Base-by-base conservation (phyloP, 1,140 invertebrate genomes). In the Orchesella cincta region DNA sequence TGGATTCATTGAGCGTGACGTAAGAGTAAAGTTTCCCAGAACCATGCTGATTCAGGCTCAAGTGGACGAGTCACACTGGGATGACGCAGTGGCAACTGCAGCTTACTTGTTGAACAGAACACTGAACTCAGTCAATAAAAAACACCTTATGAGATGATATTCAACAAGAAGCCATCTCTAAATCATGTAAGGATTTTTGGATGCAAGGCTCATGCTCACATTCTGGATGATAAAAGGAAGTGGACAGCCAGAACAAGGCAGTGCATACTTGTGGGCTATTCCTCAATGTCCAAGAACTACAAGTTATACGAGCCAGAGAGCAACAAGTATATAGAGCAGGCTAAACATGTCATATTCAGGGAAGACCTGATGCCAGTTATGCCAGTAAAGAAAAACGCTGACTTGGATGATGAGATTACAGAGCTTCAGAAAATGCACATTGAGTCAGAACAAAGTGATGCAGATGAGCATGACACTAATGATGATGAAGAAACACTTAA, bases 111-210 rank as follows among this genome's bases (percentile, higher is more conserved):
- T 31, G 12, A 67, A 67, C 12, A 36, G 33, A 20, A n/a, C 23
- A 3, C 29, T 73, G 23, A 73, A 35, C 28, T 73, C 71, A 73
- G 18, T 51, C 5, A 71, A 29, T 5, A 26, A 31, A 28, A 71
- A 71, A 73, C 71, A 1, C 34, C 71, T 12, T 73, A 8, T 39
- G 71, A 73, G 29, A 12, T 36, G 5, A 46, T 73, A 5, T 39
- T 39, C 29, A 77, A 78, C 2, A 73, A 54, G 52, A 83, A 81
- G 67, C 83, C 83, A 23, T 76, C 82, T 73, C 29, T 85, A 2
- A 33, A 34, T 16, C 75, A 84, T 71, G 23, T 84, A 0, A 77
- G 80, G 71, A 73, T 84, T 57, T 85, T 85, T 82, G 83, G 84
- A 14, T 82, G 79, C 26, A 35, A 20, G 5, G 74, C 57, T 1